These are phyloP conservation scores for Myanophis thanlyinensis DNA, from an alignment of 2,113 vertebrate species.

Conservation along the genomic window DNA sequence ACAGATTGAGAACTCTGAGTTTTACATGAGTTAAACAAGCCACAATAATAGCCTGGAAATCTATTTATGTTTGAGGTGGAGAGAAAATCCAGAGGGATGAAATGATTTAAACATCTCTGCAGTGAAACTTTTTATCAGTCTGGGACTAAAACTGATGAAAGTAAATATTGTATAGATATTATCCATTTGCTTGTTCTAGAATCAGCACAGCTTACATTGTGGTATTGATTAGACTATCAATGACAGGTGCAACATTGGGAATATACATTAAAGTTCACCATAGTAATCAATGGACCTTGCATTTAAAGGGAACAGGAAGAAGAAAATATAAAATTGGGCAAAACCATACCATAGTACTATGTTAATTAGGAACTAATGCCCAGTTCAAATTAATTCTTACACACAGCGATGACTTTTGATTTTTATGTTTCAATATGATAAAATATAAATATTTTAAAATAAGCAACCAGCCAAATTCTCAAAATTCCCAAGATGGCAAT, in stretches of 20 bases:
- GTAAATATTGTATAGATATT: neutral
- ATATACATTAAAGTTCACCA: neutral
- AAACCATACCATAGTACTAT: constrained; percentile 6
- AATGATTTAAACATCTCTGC: neutral
- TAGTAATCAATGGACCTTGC: neutral
- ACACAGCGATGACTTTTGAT: neutral
- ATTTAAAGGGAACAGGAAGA: constrained; percentile 7
- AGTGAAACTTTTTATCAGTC: neutral
- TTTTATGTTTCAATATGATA: neutral
- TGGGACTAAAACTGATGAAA: neutral
- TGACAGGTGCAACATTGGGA: neutral
- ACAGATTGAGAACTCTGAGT: neutral
- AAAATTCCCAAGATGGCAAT: neutral
- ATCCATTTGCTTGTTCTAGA: neutral
- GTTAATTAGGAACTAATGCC: constrained; percentile 3
- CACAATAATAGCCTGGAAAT: neutral
- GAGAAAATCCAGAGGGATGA: neutral
- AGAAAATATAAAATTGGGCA: neutral
- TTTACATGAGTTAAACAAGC: neutral
- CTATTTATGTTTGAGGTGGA: neutral
- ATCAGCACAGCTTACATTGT: neutral
- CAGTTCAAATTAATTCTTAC: neutral
- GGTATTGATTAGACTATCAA: constrained; percentile 10
- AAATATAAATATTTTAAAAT: neutral
- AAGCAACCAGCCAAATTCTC: neutral